Conservation (phyloP, 2,888 invertebrate species). For the Pecten maximus region DNA sequence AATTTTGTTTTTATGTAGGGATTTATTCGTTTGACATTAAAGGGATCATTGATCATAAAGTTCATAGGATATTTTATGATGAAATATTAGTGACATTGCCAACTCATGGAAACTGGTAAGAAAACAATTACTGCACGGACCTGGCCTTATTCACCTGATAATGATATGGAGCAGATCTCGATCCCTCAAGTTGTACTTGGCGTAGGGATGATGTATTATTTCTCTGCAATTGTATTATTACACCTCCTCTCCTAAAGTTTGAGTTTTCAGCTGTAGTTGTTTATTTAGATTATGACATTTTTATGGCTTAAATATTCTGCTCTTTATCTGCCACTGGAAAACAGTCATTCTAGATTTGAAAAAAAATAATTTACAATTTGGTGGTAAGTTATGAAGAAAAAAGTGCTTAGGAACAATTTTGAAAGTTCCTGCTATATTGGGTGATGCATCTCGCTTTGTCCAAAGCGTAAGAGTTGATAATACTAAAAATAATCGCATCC, state of each 20-base stretch:
- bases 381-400: background rate
- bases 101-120: too few relatives aligned
- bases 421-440: background rate
- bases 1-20: too few relatives aligned
- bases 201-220: background rate
- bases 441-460: background rate
- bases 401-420: background rate
- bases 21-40: too few relatives aligned
- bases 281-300: background rate
- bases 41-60: too few relatives aligned
- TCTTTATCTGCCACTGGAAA: background rate
- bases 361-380: background rate
- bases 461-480: background rate
- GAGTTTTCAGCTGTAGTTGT: background rate
- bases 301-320: background rate
- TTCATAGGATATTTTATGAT: too few relatives aligned
- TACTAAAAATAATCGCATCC: background rate
- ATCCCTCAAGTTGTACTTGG: background rate
- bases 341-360: background rate
- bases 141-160: background rate
- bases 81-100: too few relatives aligned
- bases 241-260: background rate
- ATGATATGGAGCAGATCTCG: background rate
- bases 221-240: background rate
- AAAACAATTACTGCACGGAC: background rate